A percentile compares a stretch with the other conserved stretches of the same genome.
phyloP scores from a whole-genome alignment of 2,113 vertebrate genomes.

The Equus quagga region DNA sequence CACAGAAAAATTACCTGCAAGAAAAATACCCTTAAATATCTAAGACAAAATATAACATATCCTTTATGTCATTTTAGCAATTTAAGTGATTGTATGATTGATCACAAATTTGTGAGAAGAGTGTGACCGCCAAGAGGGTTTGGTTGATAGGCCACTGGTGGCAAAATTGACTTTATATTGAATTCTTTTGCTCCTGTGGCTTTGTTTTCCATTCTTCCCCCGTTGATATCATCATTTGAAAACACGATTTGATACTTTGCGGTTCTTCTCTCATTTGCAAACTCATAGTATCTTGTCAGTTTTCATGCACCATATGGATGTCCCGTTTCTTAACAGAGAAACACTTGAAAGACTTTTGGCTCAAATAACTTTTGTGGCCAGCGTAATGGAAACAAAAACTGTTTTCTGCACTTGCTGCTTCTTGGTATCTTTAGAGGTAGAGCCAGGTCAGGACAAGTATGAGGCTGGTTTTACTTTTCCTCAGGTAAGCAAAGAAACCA shows the following conservation, averaged over 20 bases:
- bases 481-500: constrained; percentile 60
- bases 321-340: constrained; percentile 63
- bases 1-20: constrained; percentile 81
- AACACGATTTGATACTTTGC: constrained; percentile 31
- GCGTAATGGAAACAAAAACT: constrained; percentile 73
- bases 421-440: constrained; percentile 48
- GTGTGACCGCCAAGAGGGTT: constrained; percentile 82
- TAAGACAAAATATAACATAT: constrained; percentile 81
- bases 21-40: constrained; percentile 82
- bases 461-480: constrained; percentile 75
- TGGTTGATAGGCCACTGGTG: constrained; percentile 82
- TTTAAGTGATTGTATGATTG: constrained; percentile 85
- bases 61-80: constrained; percentile 84
- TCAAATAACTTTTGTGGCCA: constrained; percentile 38
- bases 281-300: neutral
- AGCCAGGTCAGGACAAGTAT: constrained; percentile 50
- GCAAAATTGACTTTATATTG: constrained; percentile 85
- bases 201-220: constrained; percentile 81
- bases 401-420: constrained; percentile 53
- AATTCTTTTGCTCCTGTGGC: constrained; percentile 81
- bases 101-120: constrained; percentile 82
- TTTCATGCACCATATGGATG: constrained; percentile 49
- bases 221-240: constrained; percentile 69
- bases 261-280: constrained; percentile 71
- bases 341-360: constrained; percentile 78